phyloP scores from a whole-genome alignment of 2,888 invertebrate species.

The Salticus scenicus region DNA sequence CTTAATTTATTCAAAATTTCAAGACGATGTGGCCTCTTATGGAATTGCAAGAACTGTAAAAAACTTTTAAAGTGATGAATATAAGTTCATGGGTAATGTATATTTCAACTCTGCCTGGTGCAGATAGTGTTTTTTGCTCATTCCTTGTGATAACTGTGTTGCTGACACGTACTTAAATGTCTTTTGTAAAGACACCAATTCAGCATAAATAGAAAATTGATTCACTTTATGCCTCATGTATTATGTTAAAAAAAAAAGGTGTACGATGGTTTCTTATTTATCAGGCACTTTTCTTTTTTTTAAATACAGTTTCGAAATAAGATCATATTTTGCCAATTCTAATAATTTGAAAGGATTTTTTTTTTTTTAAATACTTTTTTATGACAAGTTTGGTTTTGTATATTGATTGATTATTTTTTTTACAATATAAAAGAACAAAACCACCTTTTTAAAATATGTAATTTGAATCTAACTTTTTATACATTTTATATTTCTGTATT shows the following conservation, averaged over 20 bases:
- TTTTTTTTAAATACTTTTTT: too few species aligned
- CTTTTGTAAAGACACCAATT: constrained; percentile 62
- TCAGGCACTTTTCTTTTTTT: not conserved
- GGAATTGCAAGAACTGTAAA: constrained; percentile 2
- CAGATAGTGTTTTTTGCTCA: constrained; percentile 60
- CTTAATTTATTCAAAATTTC: constrained; percentile 3
- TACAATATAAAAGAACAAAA: too few species aligned
- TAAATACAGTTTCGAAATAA: not conserved
- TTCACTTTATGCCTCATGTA: constrained; percentile 4
- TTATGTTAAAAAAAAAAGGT: not conserved
- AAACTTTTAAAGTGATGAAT: too few species aligned
- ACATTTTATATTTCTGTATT: too few species aligned
- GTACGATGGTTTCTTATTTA: not conserved
- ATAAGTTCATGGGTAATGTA: constrained; percentile 18
- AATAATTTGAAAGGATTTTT: too few species aligned
- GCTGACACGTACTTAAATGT: constrained; percentile 64
- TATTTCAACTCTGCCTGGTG: constrained; percentile 60
- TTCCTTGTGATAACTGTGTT: constrained; percentile 67
- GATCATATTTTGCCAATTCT: too few species aligned
- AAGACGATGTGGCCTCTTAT: not conserved
- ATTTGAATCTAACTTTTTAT: too few species aligned
- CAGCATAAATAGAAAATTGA: not conserved
- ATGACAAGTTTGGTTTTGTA: too few species aligned
- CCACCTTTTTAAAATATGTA: too few species aligned
- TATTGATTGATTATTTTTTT: too few species aligned